These are phyloP conservation scores for Sipha flava DNA, from an alignment of 1,140 invertebrate genomes.

Conservation along the genomic window DNA sequence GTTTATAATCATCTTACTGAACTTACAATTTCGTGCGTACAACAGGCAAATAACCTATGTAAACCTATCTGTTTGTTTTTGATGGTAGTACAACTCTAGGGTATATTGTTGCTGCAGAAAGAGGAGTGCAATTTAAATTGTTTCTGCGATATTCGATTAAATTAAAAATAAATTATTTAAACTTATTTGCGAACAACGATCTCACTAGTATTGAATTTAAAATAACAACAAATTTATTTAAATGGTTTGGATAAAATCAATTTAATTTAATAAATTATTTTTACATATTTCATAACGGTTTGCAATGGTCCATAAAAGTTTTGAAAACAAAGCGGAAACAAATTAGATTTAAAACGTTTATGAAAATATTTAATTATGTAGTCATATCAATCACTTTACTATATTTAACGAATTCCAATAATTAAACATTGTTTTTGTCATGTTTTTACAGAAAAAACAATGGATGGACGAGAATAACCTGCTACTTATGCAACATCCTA, in stretches of 20 bases:
- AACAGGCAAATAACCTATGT: no score
- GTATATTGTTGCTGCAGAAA: neutral
- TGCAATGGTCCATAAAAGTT: neutral
- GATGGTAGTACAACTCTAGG: neutral
- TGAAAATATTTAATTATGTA: no score
- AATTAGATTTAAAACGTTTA: no score
- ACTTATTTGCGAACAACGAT: neutral
- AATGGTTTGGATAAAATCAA: neutral
- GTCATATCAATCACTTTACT: no score
- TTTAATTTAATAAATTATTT: neutral
- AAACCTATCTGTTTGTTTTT: no score
- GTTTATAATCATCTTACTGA: neutral
- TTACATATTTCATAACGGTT: neutral
- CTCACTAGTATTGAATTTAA: neutral
- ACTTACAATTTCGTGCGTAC: neutral
- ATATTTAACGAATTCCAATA: neutral
- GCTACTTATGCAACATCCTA: slow-evolving; percentile 85
- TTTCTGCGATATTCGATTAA: neutral
- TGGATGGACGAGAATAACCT: slow-evolving; percentile 69
- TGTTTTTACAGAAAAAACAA: slow-evolving; percentile 56
- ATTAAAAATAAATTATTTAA: neutral
- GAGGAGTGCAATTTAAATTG: neutral
- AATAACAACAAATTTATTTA: neutral
- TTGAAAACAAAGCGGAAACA: neutral
- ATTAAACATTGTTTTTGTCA: neutral